These are phyloP conservation scores for Calliopsis andreniformis DNA, from an alignment of 1,140 invertebrate species.

Conservation along the genomic window DNA sequence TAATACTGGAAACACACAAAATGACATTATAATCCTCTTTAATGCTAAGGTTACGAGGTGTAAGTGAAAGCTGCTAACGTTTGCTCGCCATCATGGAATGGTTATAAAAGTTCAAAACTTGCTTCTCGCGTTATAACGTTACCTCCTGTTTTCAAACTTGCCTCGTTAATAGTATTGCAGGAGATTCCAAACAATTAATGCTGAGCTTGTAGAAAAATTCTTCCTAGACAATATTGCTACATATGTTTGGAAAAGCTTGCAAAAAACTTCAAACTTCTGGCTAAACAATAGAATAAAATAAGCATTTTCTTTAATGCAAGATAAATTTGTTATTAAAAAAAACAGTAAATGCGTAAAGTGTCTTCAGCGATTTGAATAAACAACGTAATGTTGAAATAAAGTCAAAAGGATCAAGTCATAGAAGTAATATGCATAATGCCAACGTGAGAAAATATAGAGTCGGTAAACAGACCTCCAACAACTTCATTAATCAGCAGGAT, in stretches of 20 bases:
- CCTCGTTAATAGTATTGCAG: background rate
- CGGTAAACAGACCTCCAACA: background rate
- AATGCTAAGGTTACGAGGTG: constrained; percentile 43
- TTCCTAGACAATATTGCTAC: no score
- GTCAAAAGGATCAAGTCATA: background rate
- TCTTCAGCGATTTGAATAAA: no score
- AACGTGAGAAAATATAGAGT: background rate
- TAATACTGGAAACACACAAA: constrained; percentile 30
- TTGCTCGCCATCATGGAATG: background rate
- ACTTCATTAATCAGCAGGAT: constrained; percentile 11
- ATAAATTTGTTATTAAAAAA: no score
- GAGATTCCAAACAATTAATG: constrained; percentile 13
- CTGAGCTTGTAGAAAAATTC: background rate
- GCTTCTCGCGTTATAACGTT: background rate
- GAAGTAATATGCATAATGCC: background rate
- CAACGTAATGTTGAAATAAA: background rate
- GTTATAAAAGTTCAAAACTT: constrained; percentile 28
- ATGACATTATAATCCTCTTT: constrained; percentile 40
- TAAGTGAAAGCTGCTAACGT: constrained; percentile 22
- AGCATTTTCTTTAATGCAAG: no score
- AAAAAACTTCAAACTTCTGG: no score
- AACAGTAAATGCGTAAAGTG: no score
- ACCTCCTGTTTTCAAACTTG: constrained; percentile 5
- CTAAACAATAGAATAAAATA: no score
- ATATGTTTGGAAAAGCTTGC: background rate